A percentile compares a stretch with the other conserved stretches of the same genome.
phyloP scores from a whole-genome alignment of 1,140 invertebrate species.

The Scaptomyza pallida region DNA sequence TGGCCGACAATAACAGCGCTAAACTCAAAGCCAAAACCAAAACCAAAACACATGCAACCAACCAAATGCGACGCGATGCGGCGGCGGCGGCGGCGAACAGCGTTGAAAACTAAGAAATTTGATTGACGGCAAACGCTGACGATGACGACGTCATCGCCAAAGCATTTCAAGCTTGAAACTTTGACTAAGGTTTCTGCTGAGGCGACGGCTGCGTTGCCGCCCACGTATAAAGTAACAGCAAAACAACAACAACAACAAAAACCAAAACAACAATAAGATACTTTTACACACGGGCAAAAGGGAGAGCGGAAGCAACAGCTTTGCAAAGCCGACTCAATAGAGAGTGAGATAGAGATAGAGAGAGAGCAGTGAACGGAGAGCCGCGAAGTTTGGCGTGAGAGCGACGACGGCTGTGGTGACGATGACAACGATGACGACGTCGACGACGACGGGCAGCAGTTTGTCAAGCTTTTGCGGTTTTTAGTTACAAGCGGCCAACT shows the following conservation, averaged over 20 bases:
- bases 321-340: slow-evolving; percentile 41
- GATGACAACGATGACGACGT: background rate
- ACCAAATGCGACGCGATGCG: slow-evolving; percentile 45
- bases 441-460: slow-evolving; percentile 19
- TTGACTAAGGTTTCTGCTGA: slow-evolving; percentile 58
- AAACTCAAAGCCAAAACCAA: slow-evolving; percentile 18
- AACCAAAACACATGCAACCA: slow-evolving; percentile 58
- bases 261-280: slow-evolving; percentile 52
- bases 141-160: slow-evolving; percentile 68
- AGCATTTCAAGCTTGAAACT: slow-evolving; percentile 73
- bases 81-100: slow-evolving; percentile 23
- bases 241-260: slow-evolving; percentile 30
- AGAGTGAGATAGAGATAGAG: background rate
- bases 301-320: slow-evolving; percentile 76
- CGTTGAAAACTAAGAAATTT: slow-evolving; percentile 50
- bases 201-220: slow-evolving; percentile 57
- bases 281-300: slow-evolving; percentile 58
- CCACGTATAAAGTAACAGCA: slow-evolving; percentile 61
- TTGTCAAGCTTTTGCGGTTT: slow-evolving; percentile 77
- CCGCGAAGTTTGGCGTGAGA: slow-evolving; percentile 35
- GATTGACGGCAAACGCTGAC: slow-evolving; percentile 56
- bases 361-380: slow-evolving; percentile 13
- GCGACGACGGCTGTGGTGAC: slow-evolving; percentile 22
- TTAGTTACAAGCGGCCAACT: slow-evolving; percentile 70
- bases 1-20: slow-evolving; percentile 5